A percentile compares a stretch with the other conserved stretches of the same genome.
Conservation (phyloP, 2,888 invertebrate genomes). For the Apamea crenata region DNA sequence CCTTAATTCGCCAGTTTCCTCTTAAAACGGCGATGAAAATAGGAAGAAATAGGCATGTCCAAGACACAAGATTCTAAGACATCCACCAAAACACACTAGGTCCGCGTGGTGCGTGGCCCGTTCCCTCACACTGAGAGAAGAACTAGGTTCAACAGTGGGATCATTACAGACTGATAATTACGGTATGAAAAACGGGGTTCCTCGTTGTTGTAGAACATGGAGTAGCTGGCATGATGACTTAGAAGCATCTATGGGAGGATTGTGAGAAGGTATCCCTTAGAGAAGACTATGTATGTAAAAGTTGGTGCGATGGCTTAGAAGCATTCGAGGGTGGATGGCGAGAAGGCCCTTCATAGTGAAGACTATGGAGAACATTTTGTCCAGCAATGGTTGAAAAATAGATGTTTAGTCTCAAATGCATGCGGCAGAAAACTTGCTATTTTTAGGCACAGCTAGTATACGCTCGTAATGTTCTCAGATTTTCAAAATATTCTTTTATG, state of each 20-base stretch:
- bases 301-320: not conserved
- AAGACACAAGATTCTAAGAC: not conserved
- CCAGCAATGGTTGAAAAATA: not conserved
- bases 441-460: not conserved
- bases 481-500: too few species aligned
- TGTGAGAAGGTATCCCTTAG: not conserved
- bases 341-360: not conserved
- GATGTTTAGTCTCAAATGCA: not conserved
- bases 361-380: not conserved
- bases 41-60: not conserved
- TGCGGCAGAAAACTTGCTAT: not conserved
- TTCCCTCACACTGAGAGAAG: too few species aligned
- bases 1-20: not conserved
- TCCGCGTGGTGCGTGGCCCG: not conserved
- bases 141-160: not conserved
- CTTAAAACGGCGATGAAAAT: not conserved
- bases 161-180: too few species aligned
- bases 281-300: not conserved
- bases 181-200: not conserved
- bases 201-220: too few species aligned
- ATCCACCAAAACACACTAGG: not conserved
- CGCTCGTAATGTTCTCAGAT: not conserved
- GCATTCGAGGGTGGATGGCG: not conserved
- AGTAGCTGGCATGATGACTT: not conserved
- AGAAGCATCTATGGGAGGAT: not conserved